phyloP scores from a whole-genome alignment of 2,113 vertebrate genomes.

The Apaloderma vittatum region DNA sequence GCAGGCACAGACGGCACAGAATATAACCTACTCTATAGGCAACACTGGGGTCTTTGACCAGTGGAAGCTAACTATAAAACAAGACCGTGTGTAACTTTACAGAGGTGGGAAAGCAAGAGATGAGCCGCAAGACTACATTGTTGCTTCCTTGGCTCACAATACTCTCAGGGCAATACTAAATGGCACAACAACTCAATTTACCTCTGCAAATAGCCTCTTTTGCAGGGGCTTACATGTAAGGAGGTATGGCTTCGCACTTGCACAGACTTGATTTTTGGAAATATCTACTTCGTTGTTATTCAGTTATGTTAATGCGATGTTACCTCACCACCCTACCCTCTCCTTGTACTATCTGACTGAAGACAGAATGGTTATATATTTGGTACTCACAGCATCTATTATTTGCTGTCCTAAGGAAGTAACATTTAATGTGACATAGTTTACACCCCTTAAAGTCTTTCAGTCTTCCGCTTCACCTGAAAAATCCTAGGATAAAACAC shows the following conservation, averaged over 20 bases:
- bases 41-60: background rate
- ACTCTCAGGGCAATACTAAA: background rate
- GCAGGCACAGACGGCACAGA: background rate
- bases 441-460: background rate
- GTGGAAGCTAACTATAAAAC: background rate
- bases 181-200: rapidly evolving
- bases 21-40: background rate
- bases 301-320: background rate
- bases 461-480: background rate
- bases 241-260: background rate
- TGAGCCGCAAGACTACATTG: background rate
- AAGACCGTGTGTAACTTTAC: rapidly evolving
- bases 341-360: background rate
- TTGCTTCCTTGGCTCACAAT: background rate
- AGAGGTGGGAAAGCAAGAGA: background rate
- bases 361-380: background rate
- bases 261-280: background rate
- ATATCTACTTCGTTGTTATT: background rate
- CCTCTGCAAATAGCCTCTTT: background rate
- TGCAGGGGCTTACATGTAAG: background rate
- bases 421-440: background rate
- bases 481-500: background rate
- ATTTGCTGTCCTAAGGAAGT: background rate
- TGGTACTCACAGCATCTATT: background rate
- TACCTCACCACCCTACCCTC: background rate